A percentile compares a stretch with the other conserved stretches of the same genome.
Evolutionary conservation across 1,140 invertebrate species (phyloP).

Genomic region (Nasonia giraulti): DNA sequence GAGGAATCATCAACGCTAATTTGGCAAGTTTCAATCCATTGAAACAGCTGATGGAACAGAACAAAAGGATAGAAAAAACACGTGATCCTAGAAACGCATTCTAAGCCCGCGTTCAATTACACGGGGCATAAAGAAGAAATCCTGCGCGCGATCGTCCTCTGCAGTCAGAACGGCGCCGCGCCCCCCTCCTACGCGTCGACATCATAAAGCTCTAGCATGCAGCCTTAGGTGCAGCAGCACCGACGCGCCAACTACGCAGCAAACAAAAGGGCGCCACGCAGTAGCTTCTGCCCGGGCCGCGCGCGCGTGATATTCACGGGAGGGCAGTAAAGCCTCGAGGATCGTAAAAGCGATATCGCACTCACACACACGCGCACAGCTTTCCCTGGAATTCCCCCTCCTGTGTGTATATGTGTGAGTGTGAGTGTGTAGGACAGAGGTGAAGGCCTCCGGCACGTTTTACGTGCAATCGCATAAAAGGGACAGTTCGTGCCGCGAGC

Average conservation of each 20-base stretch:
- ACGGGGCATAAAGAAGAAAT: not conserved
- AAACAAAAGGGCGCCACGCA: not conserved
- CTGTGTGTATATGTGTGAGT: no score
- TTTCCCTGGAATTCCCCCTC: not conserved
- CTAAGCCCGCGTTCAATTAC: not conserved
- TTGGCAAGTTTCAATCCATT: not conserved
- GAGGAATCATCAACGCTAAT: not conserved
- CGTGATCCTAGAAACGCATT: not conserved
- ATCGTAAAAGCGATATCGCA: slow-evolving; percentile 55
- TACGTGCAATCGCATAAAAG: slow-evolving; percentile 42
- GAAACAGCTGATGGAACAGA: no score
- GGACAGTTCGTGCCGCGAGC: not conserved
- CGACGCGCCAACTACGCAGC: not conserved
- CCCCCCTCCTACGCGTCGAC: no score
- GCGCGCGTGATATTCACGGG: slow-evolving; percentile 53
- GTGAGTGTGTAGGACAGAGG: not conserved
- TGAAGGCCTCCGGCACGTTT: slow-evolving; percentile 19
- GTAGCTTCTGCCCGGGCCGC: slow-evolving; percentile 31
- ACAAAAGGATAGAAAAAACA: no score
- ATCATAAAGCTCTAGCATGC: no score
- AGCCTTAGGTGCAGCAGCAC: no score
- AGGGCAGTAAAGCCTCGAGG: slow-evolving; percentile 52
- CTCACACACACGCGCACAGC: not conserved
- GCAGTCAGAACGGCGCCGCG: no score
- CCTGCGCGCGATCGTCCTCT: not conserved